Base-by-base conservation (phyloP, 2,888 invertebrate species). In the Caradrina kadenii region DNA sequence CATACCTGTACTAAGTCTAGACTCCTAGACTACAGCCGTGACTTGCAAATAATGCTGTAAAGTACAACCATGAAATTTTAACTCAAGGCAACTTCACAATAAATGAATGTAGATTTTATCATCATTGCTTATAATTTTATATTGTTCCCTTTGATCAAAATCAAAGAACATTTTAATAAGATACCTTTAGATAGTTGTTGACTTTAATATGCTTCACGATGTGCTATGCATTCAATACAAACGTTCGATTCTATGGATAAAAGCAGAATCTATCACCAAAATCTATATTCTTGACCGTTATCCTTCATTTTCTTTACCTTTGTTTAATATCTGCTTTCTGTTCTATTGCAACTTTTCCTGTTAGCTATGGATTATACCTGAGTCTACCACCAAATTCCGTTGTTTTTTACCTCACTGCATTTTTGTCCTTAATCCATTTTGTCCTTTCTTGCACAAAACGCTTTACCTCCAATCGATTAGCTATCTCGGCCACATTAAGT, bases 401-500 rank as follows among this genome's bases (percentile, higher is more conserved):
- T 10, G 0, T 7, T 22, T 10, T 49, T 39, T 65, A 61, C 21
- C 53, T 15, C 15, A n/a, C 0, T 21, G n/a, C 8, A 15, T 50
- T 4, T 10, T 59, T 5, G 8, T 45, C 17, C 48, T 11, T 39
- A 64, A 70, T 63, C 5, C 26, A 10, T 69, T 64, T 55, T 49
- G 31, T 42, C 19, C 48, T 73, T 69, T 55, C 58, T 68, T 61
- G 53, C 31, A 62, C 68, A 59, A 69, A 73, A 62, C 69, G 53
- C n/a, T 62, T 63, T 53, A 68, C 59, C 52, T 69, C 53, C 53
- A 69, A 75, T 68, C 72, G 79, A 79, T 82, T 80, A 71, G 56
- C 66, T 76, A 78, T 76, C 63, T 77, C 54, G 73, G 84, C 64
- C 80, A 74, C 86, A 87, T 86, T 85, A 84, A 83, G 87, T 85